Conservation (phyloP, 1,140 invertebrate genomes). For the Helicoverpa zea region DNA sequence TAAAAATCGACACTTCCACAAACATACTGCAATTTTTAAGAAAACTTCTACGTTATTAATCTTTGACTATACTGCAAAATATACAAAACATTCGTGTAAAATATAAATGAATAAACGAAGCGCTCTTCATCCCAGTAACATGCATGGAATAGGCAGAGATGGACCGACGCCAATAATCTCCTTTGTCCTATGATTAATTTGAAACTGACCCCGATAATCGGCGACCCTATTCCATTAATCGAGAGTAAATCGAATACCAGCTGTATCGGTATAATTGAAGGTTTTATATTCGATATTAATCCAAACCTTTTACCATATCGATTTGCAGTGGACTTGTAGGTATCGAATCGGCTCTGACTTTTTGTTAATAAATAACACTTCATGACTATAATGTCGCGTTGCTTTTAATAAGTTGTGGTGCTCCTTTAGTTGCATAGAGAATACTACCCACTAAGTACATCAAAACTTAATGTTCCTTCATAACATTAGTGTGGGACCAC, state of each 20-base stretch:
- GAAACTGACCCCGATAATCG: conserved; percentile 1
- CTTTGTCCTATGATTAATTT: conserved; percentile 30
- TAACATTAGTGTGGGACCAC: too few relatives aligned
- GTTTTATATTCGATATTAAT: conserved; percentile 12
- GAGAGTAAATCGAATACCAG: conserved; percentile 5
- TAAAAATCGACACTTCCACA: too few relatives aligned
- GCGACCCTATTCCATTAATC: conserved; percentile 18
- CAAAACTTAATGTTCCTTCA: too few relatives aligned
- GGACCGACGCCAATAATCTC: not conserved
- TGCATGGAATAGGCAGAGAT: not conserved
- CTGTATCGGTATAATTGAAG: not conserved
- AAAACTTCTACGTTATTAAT: not conserved
- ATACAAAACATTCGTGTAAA: not conserved
- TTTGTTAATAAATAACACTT: too few relatives aligned
- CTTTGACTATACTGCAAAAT: not conserved
- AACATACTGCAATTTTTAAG: too few relatives aligned
- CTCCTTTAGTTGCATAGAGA: too few relatives aligned
- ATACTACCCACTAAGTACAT: too few relatives aligned
- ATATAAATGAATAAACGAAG: not conserved
- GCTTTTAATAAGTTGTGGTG: too few relatives aligned
- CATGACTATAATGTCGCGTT: too few relatives aligned
- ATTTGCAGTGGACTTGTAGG: too few relatives aligned
- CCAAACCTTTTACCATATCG: not conserved
- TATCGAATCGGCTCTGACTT: not conserved
- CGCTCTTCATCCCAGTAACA: not conserved